Conservation (phyloP, 2,888 invertebrate genomes). For the Temnothorax ravouxi region DNA sequence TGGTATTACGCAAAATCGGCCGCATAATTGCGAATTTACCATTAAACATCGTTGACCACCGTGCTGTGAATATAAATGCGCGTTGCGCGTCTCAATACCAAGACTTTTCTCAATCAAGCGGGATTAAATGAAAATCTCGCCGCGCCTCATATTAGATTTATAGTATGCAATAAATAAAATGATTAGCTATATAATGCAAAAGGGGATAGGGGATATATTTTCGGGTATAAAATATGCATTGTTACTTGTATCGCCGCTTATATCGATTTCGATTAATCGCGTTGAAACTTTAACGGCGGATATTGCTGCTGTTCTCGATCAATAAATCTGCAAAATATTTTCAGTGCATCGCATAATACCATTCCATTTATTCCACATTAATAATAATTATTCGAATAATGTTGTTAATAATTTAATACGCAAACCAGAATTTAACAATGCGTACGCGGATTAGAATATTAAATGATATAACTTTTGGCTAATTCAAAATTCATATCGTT, state of each 20-base stretch:
- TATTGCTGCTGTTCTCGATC: background rate
- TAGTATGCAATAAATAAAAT: background rate
- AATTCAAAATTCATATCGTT: slow-evolving; percentile 3
- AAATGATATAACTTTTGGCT: background rate
- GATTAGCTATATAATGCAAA: slow-evolving; percentile 9
- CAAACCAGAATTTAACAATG: slow-evolving; percentile 33
- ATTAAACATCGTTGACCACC: slow-evolving; percentile 76
- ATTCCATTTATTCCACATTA: slow-evolving; percentile 21
- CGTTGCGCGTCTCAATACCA: slow-evolving; percentile 69
- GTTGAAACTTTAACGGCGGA: slow-evolving; percentile 31
- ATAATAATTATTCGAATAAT: slow-evolving; percentile 36
- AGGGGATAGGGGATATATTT: background rate
- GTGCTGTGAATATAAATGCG: slow-evolving; percentile 65
- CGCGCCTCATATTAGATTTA: slow-evolving; percentile 23
- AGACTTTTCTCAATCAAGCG: slow-evolving; percentile 43
- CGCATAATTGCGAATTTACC: slow-evolving; percentile 82
- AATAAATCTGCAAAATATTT: slow-evolving; percentile 36
- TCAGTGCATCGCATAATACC: background rate
- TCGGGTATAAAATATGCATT: background rate
- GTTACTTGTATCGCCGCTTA: slow-evolving; percentile 16
- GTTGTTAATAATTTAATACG: slow-evolving; percentile 16
- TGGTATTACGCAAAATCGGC: slow-evolving; percentile 85
- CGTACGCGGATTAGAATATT: slow-evolving; percentile 6
- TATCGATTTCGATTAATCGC: slow-evolving; percentile 35
- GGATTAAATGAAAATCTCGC: slow-evolving; percentile 25